Base-by-base conservation (phyloP, 1,140 invertebrate genomes). In the Plutomurus gul region DNA sequence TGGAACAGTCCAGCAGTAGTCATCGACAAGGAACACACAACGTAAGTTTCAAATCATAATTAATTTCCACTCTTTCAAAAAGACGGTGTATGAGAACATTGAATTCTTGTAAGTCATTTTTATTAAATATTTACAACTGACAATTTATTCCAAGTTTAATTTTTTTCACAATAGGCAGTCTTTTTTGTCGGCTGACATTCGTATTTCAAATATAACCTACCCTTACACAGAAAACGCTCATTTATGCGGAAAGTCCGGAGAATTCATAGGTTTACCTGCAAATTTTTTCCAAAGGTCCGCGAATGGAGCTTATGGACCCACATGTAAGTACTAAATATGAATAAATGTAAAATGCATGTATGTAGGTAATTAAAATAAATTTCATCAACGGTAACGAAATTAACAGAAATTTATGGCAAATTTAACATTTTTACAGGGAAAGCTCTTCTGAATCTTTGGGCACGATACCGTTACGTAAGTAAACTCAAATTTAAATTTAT, bases 381-480 rank as follows among this genome's bases (percentile, higher is more conserved):
- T 33, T 36, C 22, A n/a, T n/a, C n/a, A n/a, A n/a, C n/a, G n/a
- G n/a, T n/a, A n/a, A n/a, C n/a, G n/a, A n/a, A n/a, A n/a, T n/a
- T n/a, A n/a, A n/a, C n/a, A n/a, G n/a, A n/a, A n/a, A n/a, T n/a
- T n/a, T n/a, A n/a, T n/a, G n/a, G n/a, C n/a, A n/a, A n/a, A n/a
- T n/a, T n/a, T n/a, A n/a, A n/a, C n/a, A n/a, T 65, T n/a, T 65
- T 4, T 33, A 27, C 60, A 80, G 77, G 40, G 40, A 82, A 80
- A 77, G 77, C 78, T 27, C 46, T 82, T 27, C 16, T 82, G 4
- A 77, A 43, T 8, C 71, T 51, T 37, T 82, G 81, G 81, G 81
- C 81, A 6, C 30, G 78, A 25, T 78, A 39, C 37, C 46, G 81
- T 20, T 82, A 51, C 40, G 56, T 65, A 65, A 56, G 11, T n/a